Evolutionary conservation across 2,113 vertebrate species (phyloP).

Genomic region (Trogon surrucura): DNA sequence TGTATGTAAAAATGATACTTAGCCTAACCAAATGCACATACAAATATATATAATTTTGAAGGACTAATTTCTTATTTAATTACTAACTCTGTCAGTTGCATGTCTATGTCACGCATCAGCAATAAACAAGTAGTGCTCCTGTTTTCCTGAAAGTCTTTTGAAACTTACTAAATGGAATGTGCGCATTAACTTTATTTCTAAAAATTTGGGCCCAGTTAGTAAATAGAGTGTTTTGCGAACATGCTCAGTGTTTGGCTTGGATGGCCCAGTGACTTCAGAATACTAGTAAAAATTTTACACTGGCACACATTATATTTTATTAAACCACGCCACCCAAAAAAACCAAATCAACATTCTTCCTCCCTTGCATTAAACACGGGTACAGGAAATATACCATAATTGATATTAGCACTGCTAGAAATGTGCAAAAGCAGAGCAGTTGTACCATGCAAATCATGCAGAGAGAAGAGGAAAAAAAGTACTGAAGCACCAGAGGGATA

Average conservation of each 20-base stretch:
- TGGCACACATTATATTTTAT: neutral
- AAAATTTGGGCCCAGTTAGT: neutral
- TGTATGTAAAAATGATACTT: neutral
- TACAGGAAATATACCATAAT: conserved; percentile 56
- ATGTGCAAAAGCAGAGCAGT: conserved; percentile 64
- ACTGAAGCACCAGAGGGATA: conserved; percentile 76
- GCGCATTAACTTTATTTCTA: neutral
- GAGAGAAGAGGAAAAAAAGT: conserved; percentile 68
- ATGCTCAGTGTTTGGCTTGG: neutral
- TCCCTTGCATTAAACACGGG: conserved; percentile 60
- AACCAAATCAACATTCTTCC: conserved; percentile 15
- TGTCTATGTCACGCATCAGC: neutral
- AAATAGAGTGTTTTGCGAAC: neutral
- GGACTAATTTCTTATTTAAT: neutral
- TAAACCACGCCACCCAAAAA: conserved; percentile 37
- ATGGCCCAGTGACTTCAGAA: conserved; percentile 20
- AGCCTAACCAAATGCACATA: neutral
- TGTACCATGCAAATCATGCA: conserved; percentile 77
- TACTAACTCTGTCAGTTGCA: neutral
- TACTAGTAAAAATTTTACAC: conserved; percentile 4
- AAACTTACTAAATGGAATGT: neutral
- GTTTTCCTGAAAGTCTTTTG: neutral
- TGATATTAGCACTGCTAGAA: conserved; percentile 62
- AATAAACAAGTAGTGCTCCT: neutral
- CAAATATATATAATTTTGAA: neutral